Base-by-base conservation (phyloP, 2,888 invertebrate species). In the Coelinius sp. region DNA sequence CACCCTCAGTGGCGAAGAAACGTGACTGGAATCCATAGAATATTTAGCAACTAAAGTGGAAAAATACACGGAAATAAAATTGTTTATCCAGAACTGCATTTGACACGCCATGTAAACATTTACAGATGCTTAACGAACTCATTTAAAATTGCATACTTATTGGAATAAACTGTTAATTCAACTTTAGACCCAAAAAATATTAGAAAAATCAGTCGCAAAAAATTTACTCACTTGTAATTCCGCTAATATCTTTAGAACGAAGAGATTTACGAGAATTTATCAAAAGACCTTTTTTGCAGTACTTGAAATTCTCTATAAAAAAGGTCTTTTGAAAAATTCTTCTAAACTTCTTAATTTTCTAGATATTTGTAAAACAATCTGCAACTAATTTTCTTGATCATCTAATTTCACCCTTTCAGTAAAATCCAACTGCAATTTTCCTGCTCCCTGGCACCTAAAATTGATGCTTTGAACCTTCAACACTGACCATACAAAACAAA, bases 1-100 rank as follows among this genome's bases (percentile, higher is more conserved):
- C 22, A 41, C 63, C 59, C 59, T 59, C 59, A 31, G 31, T 25
- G 24, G 24, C 17, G 22, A 35, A 59, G 31, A 59, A 71, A 71
- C 70, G 73, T 68, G 73, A 64, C 64, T 20, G 20, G 63, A 73
- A 70, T 73, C 64, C 64, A 64, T 68, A 46, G 64, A 73, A 68
- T 64, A 66, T 71, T 74, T 66, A 65, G 27, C 68, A 68, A 49
- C 62, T 59, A 53, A 74, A 71, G 69, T 52, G 62, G 68, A 69
- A 20, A 59, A 22, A 59, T 24, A 24, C 17, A 56, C 31, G 31
- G 27, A 56, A 63, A 63, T 41, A 41, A 41, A 41, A 63, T 41
- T 63, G 22, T 41, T 41, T 20, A 41, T 44, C 41, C 41, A 41
- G 20, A 10, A 44, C 63, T 10, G 27, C 22, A n/a, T 38, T 41